Base-by-base conservation (phyloP, 2,113 vertebrate species). In the Spea bombifrons region DNA sequence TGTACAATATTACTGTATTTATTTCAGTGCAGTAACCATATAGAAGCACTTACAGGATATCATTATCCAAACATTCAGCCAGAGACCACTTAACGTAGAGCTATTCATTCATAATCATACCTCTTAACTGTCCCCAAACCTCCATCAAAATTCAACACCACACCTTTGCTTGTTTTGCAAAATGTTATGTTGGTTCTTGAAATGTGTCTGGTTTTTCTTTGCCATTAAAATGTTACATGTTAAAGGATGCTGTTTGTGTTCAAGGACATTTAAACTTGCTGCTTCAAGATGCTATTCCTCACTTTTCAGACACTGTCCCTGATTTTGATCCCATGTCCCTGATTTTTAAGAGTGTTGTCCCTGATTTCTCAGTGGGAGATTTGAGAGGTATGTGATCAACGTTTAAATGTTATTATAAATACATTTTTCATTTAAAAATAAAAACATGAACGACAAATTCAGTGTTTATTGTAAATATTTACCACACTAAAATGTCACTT, bases 271-370 rank as follows among this genome's bases (percentile, higher is more conserved):
- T 71, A 52, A 5, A 71, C 9, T 17, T 71, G 17, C 50, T 52
- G 49, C 69, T 71, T 71, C 69, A 71, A 71, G 69, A 52, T 71
- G 9, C 69, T 71, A 13, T 71, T 71, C 69, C 69, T 71, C 69
- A 71, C 69, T 71, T 71, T 71, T 71, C 69, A 71, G 69, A 71
- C 69, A 71, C 69, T 71, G 49, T 71, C 69, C 50, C 69, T 71
- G 69, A 71, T 53, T 71, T 71, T 71, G 69, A 71, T 71, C 69
- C 69, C 9, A 71, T 71, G 69, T 71, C 69, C 69, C 69, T 71
- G 69, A 71, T 71, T 53, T 71, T 71, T 71, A 71, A 71, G 69
- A 71, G 69, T 71, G 69, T 71, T 71, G 69, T 71, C 69, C 69
- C 69, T 30, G 69, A 71, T 71, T 71, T 53, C 69, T 71, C 69